Percentiles rank a stretch among this genome's conserved stretches.
Evolutionary conservation across 2,113 vertebrate species (phyloP).

Genomic region (Dasyornis broadbenti): DNA sequence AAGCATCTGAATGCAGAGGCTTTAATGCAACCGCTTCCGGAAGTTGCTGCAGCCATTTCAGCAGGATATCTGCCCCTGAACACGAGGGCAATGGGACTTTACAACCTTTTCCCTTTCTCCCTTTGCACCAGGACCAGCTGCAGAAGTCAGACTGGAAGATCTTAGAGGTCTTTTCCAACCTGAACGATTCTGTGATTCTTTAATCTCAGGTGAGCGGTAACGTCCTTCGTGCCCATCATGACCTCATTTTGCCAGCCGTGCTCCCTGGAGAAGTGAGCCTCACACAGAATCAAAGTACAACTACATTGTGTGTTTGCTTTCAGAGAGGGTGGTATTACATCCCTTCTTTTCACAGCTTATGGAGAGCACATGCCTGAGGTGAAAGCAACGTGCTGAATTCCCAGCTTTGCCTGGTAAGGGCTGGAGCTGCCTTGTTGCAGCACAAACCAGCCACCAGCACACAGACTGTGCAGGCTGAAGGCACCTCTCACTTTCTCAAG

Average conservation of each 20-base stretch:
- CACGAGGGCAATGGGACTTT: background rate
- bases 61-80: background rate
- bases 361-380: background rate
- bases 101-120: background rate
- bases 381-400: background rate
- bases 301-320: background rate
- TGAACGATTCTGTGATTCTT: background rate
- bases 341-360: background rate
- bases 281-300: background rate
- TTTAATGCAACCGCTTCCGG: background rate
- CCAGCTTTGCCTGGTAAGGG: background rate
- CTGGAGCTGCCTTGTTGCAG: background rate
- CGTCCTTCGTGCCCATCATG: fast-evolving
- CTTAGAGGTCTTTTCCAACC: background rate
- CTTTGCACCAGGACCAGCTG: background rate
- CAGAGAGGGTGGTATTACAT: background rate
- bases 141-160: background rate
- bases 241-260: background rate
- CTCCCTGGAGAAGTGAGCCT: background rate
- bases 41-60: background rate
- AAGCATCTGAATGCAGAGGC: background rate
- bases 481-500: background rate
- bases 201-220: background rate
- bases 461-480: background rate
- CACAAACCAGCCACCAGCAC: background rate